These are phyloP conservation scores for Doryteuthis pealeii DNA, from an alignment of 1,140 invertebrate genomes.

Conservation along the genomic window DNA sequence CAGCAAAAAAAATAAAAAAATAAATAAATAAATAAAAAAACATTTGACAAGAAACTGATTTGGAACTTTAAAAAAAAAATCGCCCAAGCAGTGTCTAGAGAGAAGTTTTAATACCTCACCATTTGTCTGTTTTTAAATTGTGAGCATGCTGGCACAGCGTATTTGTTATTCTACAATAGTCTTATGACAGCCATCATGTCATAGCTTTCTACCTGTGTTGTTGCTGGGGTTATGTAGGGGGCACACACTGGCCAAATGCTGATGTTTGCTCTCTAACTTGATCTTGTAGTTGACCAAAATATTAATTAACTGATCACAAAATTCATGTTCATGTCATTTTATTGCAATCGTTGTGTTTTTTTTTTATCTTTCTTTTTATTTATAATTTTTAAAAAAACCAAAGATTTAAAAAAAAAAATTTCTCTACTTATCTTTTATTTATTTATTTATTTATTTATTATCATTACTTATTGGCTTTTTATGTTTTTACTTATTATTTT, in stretches of 20 bases:
- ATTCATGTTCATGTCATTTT: neutral
- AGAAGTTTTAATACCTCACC: conserved; percentile 7
- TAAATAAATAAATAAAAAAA: no score
- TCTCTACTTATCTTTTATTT: neutral
- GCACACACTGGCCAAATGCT: no score
- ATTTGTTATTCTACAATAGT: neutral
- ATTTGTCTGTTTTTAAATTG: conserved; percentile 4
- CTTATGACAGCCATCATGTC: neutral
- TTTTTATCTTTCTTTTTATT: neutral
- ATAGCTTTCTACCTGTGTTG: neutral
- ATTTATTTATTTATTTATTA: conserved; percentile 3
- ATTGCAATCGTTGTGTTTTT: neutral
- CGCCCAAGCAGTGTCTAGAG: conserved; percentile 1
- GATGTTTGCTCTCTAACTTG: no score
- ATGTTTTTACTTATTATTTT: neutral
- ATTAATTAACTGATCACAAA: neutral
- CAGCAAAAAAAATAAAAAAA: no score
- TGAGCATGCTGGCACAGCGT: conserved; percentile 4
- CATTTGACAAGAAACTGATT: no score
- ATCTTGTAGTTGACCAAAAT: conserved; percentile 9
- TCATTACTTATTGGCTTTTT: neutral
- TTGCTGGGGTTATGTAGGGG: neutral
- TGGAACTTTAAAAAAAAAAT: no score
- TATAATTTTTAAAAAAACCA: neutral
- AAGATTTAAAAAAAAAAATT: no score